Evolutionary conservation across 1,140 invertebrate genomes (phyloP).

Genomic region (Ctenoplectra terminalis): DNA sequence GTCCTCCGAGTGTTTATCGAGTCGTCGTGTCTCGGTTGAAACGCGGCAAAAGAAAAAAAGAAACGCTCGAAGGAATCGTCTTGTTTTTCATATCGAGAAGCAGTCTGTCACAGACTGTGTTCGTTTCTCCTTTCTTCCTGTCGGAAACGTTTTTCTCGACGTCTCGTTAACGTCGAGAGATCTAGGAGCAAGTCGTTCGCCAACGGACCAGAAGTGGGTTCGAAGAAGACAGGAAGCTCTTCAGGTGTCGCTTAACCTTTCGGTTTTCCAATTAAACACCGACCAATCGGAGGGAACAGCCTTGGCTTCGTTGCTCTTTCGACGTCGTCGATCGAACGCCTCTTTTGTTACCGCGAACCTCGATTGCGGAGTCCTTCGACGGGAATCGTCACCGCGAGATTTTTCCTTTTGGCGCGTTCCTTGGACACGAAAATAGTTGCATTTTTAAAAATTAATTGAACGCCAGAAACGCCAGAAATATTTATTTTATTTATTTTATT

Average conservation of each 20-base stretch:
- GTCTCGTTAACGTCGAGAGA: constrained; percentile 17
- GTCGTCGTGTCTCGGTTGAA: neutral
- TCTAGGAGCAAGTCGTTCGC: too few relatives aligned
- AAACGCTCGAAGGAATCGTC: neutral
- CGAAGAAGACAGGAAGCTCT: neutral
- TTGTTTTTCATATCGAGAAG: neutral
- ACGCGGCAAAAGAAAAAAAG: neutral
- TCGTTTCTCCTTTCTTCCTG: neutral
- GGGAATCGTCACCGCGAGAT: neutral
- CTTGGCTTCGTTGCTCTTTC: constrained; percentile 4
- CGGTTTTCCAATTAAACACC: constrained; percentile 21
- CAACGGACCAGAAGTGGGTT: too few relatives aligned
- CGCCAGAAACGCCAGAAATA: too few relatives aligned
- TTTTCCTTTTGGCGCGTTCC: too few relatives aligned
- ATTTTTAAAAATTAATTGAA: too few relatives aligned
- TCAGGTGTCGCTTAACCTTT: constrained; percentile 23
- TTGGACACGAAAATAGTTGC: too few relatives aligned
- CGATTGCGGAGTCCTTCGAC: neutral
- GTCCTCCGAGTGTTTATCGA: constrained; percentile 23
- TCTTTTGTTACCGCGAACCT: neutral
- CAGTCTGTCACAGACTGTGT: neutral
- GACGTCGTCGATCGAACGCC: neutral
- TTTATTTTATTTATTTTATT: too few relatives aligned
- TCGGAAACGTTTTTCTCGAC: neutral
- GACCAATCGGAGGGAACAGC: neutral